Percentiles rank a stretch among this genome's conserved stretches.
Conservation (phyloP, 2,797 vertebrate genomes). For the Crocodylus rhombifer region DNA sequence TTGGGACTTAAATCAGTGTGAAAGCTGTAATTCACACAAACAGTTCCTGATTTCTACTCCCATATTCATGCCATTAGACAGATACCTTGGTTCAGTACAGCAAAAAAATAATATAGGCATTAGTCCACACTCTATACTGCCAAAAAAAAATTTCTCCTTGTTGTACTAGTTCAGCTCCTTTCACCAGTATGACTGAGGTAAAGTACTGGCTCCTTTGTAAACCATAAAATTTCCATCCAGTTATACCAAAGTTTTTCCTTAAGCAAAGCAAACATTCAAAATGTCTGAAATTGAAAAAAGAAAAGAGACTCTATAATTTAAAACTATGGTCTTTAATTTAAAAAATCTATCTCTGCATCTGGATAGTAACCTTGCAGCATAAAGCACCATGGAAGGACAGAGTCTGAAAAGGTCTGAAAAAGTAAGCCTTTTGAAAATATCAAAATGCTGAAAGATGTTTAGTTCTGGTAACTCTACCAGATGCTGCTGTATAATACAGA, state of each 20-base stretch:
- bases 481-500: background rate
- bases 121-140: background rate
- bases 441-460: slow-evolving; percentile 22
- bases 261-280: background rate
- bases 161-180: background rate
- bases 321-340: background rate
- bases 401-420: slow-evolving; percentile 14
- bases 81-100: slow-evolving; percentile 9
- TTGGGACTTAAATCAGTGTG: background rate
- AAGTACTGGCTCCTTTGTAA: background rate
- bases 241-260: background rate
- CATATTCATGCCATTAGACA: background rate
- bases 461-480: slow-evolving; percentile 17
- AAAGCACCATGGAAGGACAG: background rate
- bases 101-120: slow-evolving; percentile 16
- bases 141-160: slow-evolving; percentile 12
- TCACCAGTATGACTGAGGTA: background rate
- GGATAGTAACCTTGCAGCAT: background rate
- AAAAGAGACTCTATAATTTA: background rate
- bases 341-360: background rate
- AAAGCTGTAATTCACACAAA: slow-evolving; percentile 16
- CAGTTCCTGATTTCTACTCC: slow-evolving; percentile 13
- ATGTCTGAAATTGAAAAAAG: background rate
- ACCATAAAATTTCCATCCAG: background rate
- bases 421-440: background rate